These are phyloP conservation scores for Scaptodrosophila latifasciaeformis DNA, from an alignment of 2,888 invertebrate species.

Conservation along the genomic window DNA sequence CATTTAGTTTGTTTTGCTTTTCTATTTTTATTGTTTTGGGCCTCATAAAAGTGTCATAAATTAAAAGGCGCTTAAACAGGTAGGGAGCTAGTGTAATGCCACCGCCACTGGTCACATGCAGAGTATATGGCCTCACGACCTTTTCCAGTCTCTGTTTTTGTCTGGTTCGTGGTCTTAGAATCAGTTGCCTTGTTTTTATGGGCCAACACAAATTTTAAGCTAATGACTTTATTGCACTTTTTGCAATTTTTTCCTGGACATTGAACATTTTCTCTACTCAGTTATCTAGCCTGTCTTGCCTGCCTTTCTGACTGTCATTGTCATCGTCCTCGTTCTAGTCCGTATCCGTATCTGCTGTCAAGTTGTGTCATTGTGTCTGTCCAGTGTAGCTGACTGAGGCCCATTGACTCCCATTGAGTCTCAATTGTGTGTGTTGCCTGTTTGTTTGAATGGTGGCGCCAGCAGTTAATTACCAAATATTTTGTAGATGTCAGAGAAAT, in stretches of 20 bases:
- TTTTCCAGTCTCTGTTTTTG: conserved; percentile 1
- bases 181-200: conserved; percentile 34
- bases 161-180: too few species aligned
- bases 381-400: too few species aligned
- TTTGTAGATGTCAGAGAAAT: too few species aligned
- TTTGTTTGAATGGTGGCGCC: conserved; percentile 57
- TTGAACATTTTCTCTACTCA: too few species aligned
- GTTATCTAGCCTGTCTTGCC: too few species aligned
- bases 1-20: conserved; percentile 34
- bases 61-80: conserved; percentile 67
- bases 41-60: conserved; percentile 72
- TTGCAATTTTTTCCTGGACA: conserved; percentile 41
- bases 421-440: conserved; percentile 17
- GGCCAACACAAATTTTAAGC: conserved; percentile 28
- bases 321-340: too few species aligned
- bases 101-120: conserved; percentile 65
- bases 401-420: conserved; percentile 37
- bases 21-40: conserved; percentile 55
- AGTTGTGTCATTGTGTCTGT: conserved; percentile 63
- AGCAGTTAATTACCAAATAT: conserved; percentile 55
- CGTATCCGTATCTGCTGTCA: conserved; percentile 42
- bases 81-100: conserved; percentile 27
- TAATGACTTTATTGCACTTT: conserved; percentile 63
- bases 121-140: conserved; percentile 49
- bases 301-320: too few species aligned